Conservation (phyloP, 2,888 invertebrate species). For the Prosopocoilus inquinatus region DNA sequence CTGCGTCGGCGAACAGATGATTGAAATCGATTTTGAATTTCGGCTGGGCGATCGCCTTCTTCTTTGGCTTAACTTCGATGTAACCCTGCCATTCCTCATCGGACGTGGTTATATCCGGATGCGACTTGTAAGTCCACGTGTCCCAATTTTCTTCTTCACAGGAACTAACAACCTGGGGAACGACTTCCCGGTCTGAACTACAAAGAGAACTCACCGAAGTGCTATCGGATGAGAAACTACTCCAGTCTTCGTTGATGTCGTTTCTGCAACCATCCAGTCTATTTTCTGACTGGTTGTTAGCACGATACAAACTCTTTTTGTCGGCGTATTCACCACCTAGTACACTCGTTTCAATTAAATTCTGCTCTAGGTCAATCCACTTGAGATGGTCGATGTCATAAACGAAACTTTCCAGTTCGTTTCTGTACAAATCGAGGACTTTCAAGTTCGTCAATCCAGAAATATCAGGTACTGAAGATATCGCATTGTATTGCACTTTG, state of each 20-base stretch:
- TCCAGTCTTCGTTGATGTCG: not conserved
- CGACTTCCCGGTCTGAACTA: not conserved
- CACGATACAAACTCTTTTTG: conserved; percentile 4
- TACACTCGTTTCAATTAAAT: conserved; percentile 4
- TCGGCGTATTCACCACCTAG: not conserved
- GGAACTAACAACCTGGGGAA: not conserved
- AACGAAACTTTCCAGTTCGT: conserved; percentile 6
- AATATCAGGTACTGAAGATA: conserved; percentile 4
- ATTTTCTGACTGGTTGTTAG: not conserved
- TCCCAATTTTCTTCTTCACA: conserved; percentile 13
- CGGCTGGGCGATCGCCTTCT: too few relatives aligned
- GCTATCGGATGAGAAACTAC: not conserved
- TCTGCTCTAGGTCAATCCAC: conserved; percentile 8
- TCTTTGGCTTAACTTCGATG: not conserved
- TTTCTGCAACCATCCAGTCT: not conserved
- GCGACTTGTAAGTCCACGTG: conserved; percentile 1
- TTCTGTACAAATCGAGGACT: conserved; percentile 13
- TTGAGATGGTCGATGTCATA: conserved; percentile 1
- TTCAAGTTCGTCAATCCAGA: conserved; percentile 1
- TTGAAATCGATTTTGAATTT: too few relatives aligned
- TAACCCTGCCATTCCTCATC: conserved; percentile 17
- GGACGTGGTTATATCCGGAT: conserved; percentile 13
- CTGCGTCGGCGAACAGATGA: too few relatives aligned
- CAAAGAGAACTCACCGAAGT: not conserved
- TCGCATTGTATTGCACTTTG: conserved; percentile 4